Evolutionary conservation across 2,888 invertebrate species (phyloP), one percentile per base, ranked within the genome.

Genomic region (Drosophila nigritarsus): DNA sequence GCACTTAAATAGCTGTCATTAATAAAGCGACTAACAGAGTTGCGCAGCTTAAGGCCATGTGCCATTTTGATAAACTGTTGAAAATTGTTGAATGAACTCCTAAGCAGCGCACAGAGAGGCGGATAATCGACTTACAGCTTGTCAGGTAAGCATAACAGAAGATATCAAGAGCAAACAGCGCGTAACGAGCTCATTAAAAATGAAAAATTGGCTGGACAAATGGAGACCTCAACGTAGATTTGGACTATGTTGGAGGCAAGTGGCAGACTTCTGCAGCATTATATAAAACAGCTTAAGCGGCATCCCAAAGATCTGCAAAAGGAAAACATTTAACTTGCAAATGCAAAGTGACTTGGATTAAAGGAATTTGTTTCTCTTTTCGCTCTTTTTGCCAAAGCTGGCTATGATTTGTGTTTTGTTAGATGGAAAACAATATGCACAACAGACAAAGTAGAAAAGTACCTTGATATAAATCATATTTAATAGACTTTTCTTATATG

Each of bases 1-100:
- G 51, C 58, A 67, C 76, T 71, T 66, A 71, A 80, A 80, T 67
- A 63, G 61, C 59, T 51, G 51, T 62, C 75, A 80, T 78, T 80
- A 80, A 79, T 78, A 78, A 66, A 59, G 51, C 42, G 54, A 49
- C 68, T 54, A 66, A 69, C 66, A 55, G 69, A 66, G 74, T 50
- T 67, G 38, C 24, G 11, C 45, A 49, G 59, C 40, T 69, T 68
- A 61, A 69, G 48, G 69, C 55, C 45, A 51, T 32, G 65, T 29
- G 34, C 49, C 63, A 48, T 50, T 66, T 74, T 61, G 60, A 79
- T 48, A 59, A 61, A 63, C 62, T 55, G 65, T 48, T 65, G 27
- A 30, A 60, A 74, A 48, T 48, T 50, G 48, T 27, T 36, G 38
- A 45, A 76, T 54, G 56, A 62, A 58, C 29, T 42, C 7, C 30